Conservation (phyloP, 2,797 vertebrate species). For the Catharus ustulatus region DNA sequence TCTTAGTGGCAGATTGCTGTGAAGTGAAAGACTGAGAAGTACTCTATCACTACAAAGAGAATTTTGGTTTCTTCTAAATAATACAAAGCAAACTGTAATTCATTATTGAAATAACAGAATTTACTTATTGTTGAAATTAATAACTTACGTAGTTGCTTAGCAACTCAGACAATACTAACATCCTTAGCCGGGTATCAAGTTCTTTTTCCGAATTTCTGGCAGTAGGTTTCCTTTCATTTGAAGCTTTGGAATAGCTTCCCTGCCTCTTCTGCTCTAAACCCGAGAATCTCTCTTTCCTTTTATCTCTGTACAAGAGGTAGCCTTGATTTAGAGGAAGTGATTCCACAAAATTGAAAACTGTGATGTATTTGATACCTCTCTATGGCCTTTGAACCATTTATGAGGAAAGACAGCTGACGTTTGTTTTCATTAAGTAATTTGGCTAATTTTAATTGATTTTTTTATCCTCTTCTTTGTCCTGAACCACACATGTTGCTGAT, state of each 20-base stretch:
- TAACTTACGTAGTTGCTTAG: slow-evolving; percentile 60
- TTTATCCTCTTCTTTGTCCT: not conserved
- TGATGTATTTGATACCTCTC: not conserved
- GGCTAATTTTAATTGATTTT: not conserved
- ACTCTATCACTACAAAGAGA: not conserved
- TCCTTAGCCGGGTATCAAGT: not conserved
- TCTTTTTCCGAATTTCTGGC: slow-evolving; percentile 17
- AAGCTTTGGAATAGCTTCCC: not conserved
- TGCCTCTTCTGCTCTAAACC: not conserved
- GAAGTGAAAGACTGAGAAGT: not conserved
- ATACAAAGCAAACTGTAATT: slow-evolving; percentile 48
- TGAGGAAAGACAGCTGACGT: not conserved
- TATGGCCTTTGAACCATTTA: not conserved
- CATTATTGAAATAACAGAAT: slow-evolving; percentile 55
- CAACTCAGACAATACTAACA: slow-evolving; percentile 28
- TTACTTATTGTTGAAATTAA: slow-evolving; percentile 58
- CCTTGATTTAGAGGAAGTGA: not conserved
- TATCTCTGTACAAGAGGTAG: not conserved
- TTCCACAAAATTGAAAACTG: not conserved
- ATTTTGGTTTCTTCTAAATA: not conserved
- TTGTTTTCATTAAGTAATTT: not conserved
- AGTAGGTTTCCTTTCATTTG: not conserved
- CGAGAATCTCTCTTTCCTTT: not conserved
- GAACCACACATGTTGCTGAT: not conserved
- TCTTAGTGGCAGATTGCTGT: not conserved